Percentiles rank a stretch among this genome's conserved stretches.
Conservation (phyloP, 2,888 invertebrate species). For the Polietes domitor region DNA sequence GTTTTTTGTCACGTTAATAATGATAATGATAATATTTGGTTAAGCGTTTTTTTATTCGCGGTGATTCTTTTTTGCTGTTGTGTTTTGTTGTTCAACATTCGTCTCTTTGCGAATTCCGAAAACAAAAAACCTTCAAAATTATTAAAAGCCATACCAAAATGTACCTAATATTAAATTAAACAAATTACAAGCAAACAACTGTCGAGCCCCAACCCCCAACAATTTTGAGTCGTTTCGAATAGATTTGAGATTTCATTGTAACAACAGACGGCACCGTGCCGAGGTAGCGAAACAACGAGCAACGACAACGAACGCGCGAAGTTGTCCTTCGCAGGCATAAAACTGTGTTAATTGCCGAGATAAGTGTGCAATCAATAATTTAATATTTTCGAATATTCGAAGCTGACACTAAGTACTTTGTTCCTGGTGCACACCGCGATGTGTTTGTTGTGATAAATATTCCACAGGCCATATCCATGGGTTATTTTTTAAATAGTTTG, state of each 20-base stretch:
- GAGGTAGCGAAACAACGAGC: too few species aligned
- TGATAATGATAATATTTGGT: conserved; percentile 45
- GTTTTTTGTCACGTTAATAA: conserved; percentile 36
- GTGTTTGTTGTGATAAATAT: not conserved
- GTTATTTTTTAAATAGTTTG: too few species aligned
- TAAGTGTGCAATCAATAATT: conserved; percentile 41
- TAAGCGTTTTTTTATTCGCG: conserved; percentile 31
- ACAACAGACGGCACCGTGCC: not conserved
- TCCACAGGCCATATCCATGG: too few species aligned
- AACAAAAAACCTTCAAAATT: conserved; percentile 59
- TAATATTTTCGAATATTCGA: not conserved
- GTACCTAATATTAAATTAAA: conserved; percentile 26
- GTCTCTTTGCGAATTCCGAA: conserved; percentile 42
- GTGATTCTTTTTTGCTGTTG: conserved; percentile 19
- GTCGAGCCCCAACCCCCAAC: not conserved
- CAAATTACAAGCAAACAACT: not conserved
- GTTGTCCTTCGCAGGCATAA: conserved; percentile 32
- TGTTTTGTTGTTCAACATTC: conserved; percentile 6
- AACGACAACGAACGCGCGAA: not conserved
- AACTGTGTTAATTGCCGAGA: conserved; percentile 31
- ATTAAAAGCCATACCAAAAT: conserved; percentile 52
- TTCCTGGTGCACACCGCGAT: not conserved
- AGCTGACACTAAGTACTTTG: conserved; percentile 1
- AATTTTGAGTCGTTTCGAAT: not conserved
- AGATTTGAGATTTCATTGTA: not conserved